phyloP scores from a whole-genome alignment of 2,113 vertebrate species.

The Pelmatolapia mariae region DNA sequence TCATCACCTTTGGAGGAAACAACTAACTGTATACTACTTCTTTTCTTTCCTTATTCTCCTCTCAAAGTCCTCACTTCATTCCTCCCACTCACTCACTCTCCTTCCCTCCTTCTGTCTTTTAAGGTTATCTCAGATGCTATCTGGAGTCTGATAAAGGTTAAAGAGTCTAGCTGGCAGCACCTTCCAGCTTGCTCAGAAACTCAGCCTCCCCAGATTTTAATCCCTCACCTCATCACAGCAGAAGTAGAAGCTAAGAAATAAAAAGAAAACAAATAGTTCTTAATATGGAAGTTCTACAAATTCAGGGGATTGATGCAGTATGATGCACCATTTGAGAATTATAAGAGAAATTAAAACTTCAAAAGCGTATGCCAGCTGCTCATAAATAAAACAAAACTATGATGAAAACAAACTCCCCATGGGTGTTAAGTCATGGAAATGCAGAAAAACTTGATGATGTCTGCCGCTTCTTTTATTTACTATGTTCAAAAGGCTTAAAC shows the following conservation, averaged over 20 bases:
- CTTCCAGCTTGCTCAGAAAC: slow-evolving; percentile 5
- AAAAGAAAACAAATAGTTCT: not conserved
- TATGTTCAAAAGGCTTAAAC: not conserved
- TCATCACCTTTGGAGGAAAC: not conserved
- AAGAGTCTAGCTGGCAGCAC: slow-evolving; percentile 32
- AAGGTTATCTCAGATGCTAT: slow-evolving; percentile 45
- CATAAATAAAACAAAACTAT: not conserved
- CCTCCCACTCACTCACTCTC: not conserved
- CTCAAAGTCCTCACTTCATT: not conserved
- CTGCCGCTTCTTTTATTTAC: not conserved
- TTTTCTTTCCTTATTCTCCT: not conserved
- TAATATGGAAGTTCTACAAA: not conserved
- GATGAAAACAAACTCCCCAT: not conserved
- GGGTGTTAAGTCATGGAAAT: not conserved
- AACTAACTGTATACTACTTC: not conserved
- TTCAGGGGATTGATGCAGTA: not conserved
- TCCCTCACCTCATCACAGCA: not conserved
- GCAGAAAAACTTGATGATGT: not conserved
- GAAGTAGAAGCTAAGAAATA: not conserved
- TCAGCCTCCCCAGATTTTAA: slow-evolving; percentile 2
- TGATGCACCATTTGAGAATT: not conserved
- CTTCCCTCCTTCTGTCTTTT: not conserved
- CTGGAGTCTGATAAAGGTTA: slow-evolving; percentile 38
- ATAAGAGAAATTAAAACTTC: not conserved
- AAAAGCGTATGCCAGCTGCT: not conserved